Conservation (phyloP, 2,888 invertebrate genomes). For the Tipula helvola region DNA sequence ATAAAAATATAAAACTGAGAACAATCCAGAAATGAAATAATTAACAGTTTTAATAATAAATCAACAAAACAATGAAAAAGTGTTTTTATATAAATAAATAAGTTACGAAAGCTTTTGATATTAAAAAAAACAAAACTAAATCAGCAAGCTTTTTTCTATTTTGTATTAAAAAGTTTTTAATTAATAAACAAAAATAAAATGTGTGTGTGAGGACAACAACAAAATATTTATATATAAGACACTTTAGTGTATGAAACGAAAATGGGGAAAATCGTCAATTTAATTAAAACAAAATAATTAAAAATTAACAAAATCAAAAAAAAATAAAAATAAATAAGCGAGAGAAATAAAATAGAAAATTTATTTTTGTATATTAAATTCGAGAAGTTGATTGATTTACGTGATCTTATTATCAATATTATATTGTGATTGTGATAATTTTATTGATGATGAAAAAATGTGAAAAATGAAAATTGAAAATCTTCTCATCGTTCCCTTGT, state of each 20-base stretch:
- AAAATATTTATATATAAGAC: background rate
- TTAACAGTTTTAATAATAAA: background rate
- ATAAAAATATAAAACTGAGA: background rate
- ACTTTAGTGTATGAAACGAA: background rate
- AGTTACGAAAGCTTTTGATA: conserved; percentile 4
- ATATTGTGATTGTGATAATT: background rate
- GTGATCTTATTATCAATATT: background rate
- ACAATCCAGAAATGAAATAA: background rate
- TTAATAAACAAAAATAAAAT: background rate
- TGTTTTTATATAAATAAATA: background rate
- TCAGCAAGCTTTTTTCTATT: background rate
- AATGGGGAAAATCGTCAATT: background rate
- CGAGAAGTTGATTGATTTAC: background rate
- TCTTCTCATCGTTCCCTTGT: background rate
- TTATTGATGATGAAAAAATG: background rate
- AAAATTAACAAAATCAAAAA: background rate
- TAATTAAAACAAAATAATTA: background rate
- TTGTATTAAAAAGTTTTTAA: background rate
- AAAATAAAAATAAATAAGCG: background rate
- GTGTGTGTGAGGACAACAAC: background rate
- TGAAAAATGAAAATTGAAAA: background rate
- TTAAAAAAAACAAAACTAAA: background rate
- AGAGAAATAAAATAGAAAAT: background rate
- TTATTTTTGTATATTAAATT: background rate
- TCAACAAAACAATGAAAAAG: background rate